Evolutionary conservation across 92 coral and sea anemone species (phyloP).

Genomic region (Actinernus sp.): DNA sequence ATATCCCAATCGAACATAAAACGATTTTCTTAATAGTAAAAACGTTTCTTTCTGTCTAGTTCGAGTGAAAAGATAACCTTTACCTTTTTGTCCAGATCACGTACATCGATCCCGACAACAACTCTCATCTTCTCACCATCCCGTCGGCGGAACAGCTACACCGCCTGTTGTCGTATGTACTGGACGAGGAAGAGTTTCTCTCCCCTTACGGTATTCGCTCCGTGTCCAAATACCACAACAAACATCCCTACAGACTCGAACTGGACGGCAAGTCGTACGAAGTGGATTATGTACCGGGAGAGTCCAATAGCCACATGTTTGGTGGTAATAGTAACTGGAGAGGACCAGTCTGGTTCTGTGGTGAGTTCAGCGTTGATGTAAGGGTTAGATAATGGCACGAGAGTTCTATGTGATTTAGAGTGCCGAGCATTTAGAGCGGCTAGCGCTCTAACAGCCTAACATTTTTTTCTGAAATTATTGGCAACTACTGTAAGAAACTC

Average conservation of each 20-base stretch:
- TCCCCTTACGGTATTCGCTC: constrained; percentile 91
- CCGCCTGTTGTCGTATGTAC: constrained; percentile 68
- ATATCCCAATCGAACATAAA: too few species aligned
- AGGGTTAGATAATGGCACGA: too few species aligned
- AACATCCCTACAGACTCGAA: constrained; percentile 71
- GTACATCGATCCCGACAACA: constrained; percentile 16
- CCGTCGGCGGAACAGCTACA: constrained; percentile 82
- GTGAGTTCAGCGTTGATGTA: constrained; percentile 40
- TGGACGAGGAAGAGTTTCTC: constrained; percentile 90
- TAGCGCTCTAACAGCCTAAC: too few species aligned
- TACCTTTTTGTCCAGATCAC: background rate
- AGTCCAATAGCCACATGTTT: constrained; percentile 85
- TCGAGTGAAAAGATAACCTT: too few species aligned
- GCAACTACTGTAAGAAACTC: too few species aligned
- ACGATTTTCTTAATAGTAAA: too few species aligned
- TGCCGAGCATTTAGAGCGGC: too few species aligned
- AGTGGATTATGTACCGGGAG: constrained; percentile 89
- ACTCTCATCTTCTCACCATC: constrained; percentile 87
- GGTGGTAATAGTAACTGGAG: constrained; percentile 99
- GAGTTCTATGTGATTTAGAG: too few species aligned
- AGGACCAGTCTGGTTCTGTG: constrained; percentile 93
- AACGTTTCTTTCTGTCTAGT: too few species aligned
- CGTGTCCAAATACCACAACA: constrained; percentile 73
- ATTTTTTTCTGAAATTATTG: too few species aligned
- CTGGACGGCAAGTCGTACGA: constrained; percentile 57